A percentile compares a stretch with the other conserved stretches of the same genome.
phyloP scores from a whole-genome alignment of 2,888 invertebrate genomes.

The Dexiosoma caninum region DNA sequence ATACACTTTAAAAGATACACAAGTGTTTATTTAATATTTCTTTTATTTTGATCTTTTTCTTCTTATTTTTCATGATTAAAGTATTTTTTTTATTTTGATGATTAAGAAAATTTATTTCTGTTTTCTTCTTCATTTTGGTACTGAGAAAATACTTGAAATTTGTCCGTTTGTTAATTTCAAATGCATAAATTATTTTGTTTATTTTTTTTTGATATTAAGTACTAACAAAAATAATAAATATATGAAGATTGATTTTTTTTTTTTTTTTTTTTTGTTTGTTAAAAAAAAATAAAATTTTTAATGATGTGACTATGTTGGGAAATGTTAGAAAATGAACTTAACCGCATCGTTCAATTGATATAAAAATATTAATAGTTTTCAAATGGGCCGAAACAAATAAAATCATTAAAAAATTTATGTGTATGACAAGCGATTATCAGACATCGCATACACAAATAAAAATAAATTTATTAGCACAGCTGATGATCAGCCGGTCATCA shows the following conservation, averaged over 20 bases:
- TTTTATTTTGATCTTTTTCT: background rate
- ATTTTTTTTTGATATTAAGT: background rate
- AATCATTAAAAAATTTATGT: background rate
- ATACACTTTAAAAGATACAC: conserved; percentile 39
- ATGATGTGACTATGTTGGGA: conserved; percentile 65
- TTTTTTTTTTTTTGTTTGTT: too few relatives aligned
- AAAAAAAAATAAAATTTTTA: conserved; percentile 51
- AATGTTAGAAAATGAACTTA: conserved; percentile 51
- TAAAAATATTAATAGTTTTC: conserved; percentile 19
- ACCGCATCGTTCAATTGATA: conserved; percentile 25
- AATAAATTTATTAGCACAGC: too few relatives aligned
- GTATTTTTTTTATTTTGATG: background rate
- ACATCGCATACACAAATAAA: too few relatives aligned
- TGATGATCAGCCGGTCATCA: too few relatives aligned
- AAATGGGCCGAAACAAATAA: background rate
- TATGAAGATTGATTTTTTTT: conserved; percentile 9
- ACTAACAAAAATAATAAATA: background rate
- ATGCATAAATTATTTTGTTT: conserved; percentile 7
- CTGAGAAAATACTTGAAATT: conserved; percentile 47
- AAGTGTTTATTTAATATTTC: conserved; percentile 44
- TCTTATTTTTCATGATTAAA: background rate
- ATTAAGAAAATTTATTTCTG: conserved; percentile 17
- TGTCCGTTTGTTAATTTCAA: conserved; percentile 13
- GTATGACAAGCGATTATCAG: background rate
- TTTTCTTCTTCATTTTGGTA: conserved; percentile 11